phyloP scores from a whole-genome alignment of 2,113 vertebrate species.

The Campylomormyrus numenius region DNA sequence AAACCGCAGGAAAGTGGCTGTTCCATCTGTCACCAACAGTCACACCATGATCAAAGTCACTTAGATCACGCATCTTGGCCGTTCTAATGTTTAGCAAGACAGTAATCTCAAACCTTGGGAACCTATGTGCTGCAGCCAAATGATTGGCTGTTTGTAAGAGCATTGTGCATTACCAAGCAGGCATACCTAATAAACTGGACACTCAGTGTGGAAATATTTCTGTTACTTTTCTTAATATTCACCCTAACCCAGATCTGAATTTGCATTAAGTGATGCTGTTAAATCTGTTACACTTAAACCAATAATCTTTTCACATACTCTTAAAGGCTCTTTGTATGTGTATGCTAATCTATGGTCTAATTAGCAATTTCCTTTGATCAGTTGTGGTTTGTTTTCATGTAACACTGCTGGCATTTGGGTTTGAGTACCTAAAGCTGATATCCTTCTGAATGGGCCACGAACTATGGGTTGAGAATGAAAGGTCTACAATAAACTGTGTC shows the following conservation, averaged over 20 bases:
- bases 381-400: neutral
- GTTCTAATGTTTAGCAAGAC: neutral
- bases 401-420: neutral
- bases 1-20: neutral
- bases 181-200: neutral
- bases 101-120: neutral
- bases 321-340: neutral
- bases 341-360: neutral
- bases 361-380: conserved; percentile 1
- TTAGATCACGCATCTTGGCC: neutral
- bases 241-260: conserved; percentile 57
- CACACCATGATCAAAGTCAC: neutral
- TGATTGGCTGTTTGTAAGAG: neutral
- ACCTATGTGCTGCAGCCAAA: neutral
- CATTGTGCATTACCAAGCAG: neutral
- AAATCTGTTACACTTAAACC: conserved; percentile 51
- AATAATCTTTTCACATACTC: conserved; percentile 5
- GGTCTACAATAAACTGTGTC: neutral
- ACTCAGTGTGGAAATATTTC: neutral
- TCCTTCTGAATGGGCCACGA: neutral
- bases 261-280: conserved; percentile 58
- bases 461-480: neutral
- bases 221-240: conserved; percentile 23
- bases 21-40: neutral
- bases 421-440: neutral